Conservation (phyloP, 2,888 invertebrate genomes). For the Pomacea canaliculata region DNA sequence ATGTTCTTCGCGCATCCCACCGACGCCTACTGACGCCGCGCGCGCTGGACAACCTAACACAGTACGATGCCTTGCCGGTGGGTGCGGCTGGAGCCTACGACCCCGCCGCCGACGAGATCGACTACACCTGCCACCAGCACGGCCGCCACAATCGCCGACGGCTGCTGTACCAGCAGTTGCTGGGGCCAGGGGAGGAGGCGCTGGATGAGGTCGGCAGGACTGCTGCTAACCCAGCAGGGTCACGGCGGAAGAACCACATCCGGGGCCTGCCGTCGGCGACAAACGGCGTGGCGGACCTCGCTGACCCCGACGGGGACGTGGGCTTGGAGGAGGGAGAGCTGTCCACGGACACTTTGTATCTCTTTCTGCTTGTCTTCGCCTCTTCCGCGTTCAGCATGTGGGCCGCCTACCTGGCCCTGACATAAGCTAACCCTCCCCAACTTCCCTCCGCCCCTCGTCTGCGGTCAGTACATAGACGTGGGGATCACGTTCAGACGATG, state of each 20-base stretch:
- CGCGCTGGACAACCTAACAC: not conserved
- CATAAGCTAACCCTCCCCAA: not conserved
- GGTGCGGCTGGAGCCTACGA: conserved; percentile 20
- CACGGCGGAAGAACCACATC: conserved; percentile 12
- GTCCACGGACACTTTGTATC: conserved; percentile 20
- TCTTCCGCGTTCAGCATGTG: conserved; percentile 16
- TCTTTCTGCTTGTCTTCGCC: conserved; percentile 15
- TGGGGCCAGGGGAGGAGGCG: not conserved
- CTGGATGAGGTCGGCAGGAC: not conserved
- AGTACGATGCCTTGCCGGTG: conserved; percentile 21
- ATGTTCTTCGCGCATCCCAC: not conserved
- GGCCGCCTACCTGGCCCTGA: conserved; percentile 15
- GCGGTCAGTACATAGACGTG: too few species aligned
- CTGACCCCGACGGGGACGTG: conserved; percentile 1
- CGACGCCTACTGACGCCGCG: conserved; percentile 1
- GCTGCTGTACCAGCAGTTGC: not conserved
- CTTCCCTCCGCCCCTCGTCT: not conserved
- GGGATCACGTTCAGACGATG: too few species aligned
- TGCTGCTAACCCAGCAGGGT: not conserved
- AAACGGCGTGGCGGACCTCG: not conserved
- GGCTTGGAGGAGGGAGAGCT: conserved; percentile 13
- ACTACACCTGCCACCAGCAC: conserved; percentile 19
- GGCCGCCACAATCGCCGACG: conserved; percentile 17
- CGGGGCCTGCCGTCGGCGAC: not conserved
- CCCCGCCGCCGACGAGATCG: conserved; percentile 24